Conservation (phyloP, 2,888 invertebrate species). For the Cephus rjabovi region DNA sequence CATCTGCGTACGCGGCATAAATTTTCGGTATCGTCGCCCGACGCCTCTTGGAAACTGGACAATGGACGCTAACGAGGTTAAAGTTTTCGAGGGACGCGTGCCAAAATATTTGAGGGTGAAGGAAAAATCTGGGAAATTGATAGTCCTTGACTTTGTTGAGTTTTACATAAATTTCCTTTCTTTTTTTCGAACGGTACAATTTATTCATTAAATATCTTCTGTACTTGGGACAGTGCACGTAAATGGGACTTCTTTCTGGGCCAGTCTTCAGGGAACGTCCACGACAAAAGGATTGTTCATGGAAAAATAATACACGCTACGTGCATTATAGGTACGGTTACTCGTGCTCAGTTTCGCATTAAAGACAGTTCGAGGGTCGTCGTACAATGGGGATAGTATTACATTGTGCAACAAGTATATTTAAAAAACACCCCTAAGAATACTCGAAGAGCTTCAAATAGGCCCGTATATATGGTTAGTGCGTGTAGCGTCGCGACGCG, state of each 20-base stretch:
- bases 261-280: too few species aligned
- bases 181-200: neutral
- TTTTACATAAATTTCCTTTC: constrained; percentile 3
- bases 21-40: neutral
- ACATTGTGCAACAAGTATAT: constrained; percentile 65
- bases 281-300: constrained; percentile 51
- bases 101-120: constrained; percentile 34
- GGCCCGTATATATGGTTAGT: constrained; percentile 57
- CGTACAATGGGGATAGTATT: constrained; percentile 59
- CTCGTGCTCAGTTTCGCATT: constrained; percentile 56
- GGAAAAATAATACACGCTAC: constrained; percentile 50
- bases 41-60: constrained; percentile 25
- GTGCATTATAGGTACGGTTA: constrained; percentile 33
- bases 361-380: constrained; percentile 51
- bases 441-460: constrained; percentile 57
- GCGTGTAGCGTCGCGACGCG: constrained; percentile 32
- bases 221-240: too few species aligned
- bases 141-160: constrained; percentile 18
- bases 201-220: neutral
- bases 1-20: constrained; percentile 10
- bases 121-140: too few species aligned
- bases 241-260: neutral
- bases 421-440: constrained; percentile 61
- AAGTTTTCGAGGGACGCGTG: constrained; percentile 36
- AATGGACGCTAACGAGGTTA: constrained; percentile 48